Percentiles rank a stretch among this genome's conserved stretches.
Evolutionary conservation across 2,113 vertebrate species (phyloP).

Genomic region (Nymphicus hollandicus): DNA sequence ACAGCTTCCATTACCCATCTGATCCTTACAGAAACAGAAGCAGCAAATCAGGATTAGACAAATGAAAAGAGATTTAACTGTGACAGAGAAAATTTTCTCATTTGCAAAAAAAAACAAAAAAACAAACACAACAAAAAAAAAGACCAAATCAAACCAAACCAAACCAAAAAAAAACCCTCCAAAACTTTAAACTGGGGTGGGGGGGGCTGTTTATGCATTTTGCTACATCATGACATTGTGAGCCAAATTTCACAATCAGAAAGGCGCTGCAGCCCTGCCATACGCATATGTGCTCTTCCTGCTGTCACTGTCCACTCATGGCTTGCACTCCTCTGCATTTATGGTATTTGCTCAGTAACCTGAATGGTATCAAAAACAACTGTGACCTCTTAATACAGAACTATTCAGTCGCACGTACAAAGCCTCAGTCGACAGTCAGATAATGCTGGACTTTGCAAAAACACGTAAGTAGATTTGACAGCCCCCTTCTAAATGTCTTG

Average conservation of each 20-base stretch:
- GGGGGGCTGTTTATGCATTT: not conserved
- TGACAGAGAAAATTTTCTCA: not conserved
- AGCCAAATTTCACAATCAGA: not conserved
- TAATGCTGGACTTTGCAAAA: not conserved
- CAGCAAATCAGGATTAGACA: not conserved
- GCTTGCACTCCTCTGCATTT: not conserved
- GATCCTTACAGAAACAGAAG: conserved; percentile 33
- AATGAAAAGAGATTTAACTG: not conserved
- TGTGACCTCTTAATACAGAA: not conserved
- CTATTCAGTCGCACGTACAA: not conserved
- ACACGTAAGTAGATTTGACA: not conserved
- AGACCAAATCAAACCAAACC: too few relatives aligned
- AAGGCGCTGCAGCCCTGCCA: not conserved
- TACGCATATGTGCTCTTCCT: not conserved
- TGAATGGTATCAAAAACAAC: not conserved
- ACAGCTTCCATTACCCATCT: conserved; percentile 49
- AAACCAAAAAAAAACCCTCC: not conserved
- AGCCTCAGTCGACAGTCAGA: not conserved
- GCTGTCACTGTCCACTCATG: not conserved
- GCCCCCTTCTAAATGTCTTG: not conserved
- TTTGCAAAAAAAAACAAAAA: not conserved
- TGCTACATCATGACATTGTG: not conserved
- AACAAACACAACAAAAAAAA: too few relatives aligned
- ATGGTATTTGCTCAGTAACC: not conserved
- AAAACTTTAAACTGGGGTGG: not conserved